Base-by-base conservation (phyloP, 2,797 vertebrate genomes). In the Pipistrellus pygmaeus region DNA sequence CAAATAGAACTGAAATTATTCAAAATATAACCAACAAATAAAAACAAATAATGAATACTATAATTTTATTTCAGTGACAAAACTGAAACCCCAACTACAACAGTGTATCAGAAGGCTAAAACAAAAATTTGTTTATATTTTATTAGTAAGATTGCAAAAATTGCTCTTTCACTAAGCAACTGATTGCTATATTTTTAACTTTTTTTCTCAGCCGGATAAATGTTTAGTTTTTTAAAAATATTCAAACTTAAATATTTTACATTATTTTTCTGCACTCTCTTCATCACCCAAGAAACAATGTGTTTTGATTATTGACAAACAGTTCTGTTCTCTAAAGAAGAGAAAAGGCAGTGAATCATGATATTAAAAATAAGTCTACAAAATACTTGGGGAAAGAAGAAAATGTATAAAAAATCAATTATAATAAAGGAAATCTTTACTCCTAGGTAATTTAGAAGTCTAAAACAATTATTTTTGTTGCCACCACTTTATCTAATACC, bases 181-280 rank as follows among this genome's bases (percentile, higher is more conserved):
- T 75, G 25, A n/a, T 32, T 44, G 4, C 13, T 85, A 11, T 83
- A 77, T 71, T 90, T 96, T 95, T 90, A 38, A 10, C 15, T 85
- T 9, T 85, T 57, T 53, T 30, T 1, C 5, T 13, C 8, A 11
- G 15, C 8, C 8, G 73, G 66, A 51, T 68, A 57, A 27, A 13
- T 69, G 23, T 73, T 89, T n/a, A 84, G 10, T 75, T 88, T 86
- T 86, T 84, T 27, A 11, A 51, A 23, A 75, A 69, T 89, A 18
- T 82, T 82, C 25, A 68, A 11, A 69, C 17, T 76, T 95, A 23
- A 41, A 55, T 44, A 32, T 38, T 90, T 32, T 53, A 30, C n/a
- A 27, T 85, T 57, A 72, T 13, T 73, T 90, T 90, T n/a, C 11
- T 69, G 11, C 0, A 62, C 72, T 95, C 91, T 69, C 30, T 60